These are phyloP conservation scores for Phoeniculus purpureus DNA, from an alignment of 2,797 vertebrate species.

Conservation along the genomic window DNA sequence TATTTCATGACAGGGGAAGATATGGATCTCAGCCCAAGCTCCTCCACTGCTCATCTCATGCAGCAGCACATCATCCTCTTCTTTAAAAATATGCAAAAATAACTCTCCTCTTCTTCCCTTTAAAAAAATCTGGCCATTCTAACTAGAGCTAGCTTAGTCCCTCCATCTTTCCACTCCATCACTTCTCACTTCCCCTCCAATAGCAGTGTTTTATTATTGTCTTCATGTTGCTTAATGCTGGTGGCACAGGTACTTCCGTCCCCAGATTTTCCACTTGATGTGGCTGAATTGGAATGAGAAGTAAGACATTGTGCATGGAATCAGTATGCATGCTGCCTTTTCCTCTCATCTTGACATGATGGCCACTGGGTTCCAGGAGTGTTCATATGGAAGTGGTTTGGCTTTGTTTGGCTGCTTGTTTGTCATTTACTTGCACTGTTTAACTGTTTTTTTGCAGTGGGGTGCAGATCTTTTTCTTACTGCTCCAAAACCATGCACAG, in stretches of 20 bases:
- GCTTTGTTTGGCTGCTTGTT: neutral
- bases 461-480: neutral
- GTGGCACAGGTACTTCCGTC: accelerated
- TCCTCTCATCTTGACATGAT: accelerated
- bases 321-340: neutral
- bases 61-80: neutral
- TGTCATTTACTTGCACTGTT: neutral
- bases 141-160: neutral
- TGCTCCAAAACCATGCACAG: neutral
- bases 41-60: neutral
- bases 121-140: neutral
- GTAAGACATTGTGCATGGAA: neutral
- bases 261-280: neutral
- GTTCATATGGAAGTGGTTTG: slow-evolving; percentile 42
- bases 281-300: neutral
- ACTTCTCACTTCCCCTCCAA: neutral
- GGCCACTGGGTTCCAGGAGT: neutral
- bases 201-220: neutral
- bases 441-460: neutral
- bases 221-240: neutral
- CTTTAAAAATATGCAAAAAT: neutral
- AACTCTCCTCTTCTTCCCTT: neutral
- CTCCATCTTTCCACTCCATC: neutral
- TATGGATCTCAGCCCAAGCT: neutral
- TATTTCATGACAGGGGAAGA: neutral